Conservation (phyloP, 2,888 invertebrate genomes). For the Lamproptera curius region DNA sequence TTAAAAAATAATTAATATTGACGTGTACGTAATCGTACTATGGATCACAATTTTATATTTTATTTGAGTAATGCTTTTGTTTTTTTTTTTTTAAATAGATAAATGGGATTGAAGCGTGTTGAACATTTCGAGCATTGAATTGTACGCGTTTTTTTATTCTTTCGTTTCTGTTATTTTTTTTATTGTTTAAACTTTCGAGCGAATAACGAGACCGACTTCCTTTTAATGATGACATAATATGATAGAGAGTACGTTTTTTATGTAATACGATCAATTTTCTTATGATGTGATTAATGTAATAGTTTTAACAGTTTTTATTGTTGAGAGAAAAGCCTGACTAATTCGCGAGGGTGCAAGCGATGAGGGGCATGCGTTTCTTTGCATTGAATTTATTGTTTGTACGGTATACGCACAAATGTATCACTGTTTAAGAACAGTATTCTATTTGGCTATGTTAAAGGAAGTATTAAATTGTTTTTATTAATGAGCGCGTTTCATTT, state of each 20-base stretch:
- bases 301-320: constrained; percentile 9
- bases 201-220: constrained; percentile 68
- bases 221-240: no score
- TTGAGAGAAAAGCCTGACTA: constrained; percentile 45
- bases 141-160: no score
- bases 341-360: constrained; percentile 60
- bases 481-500: no score
- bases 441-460: constrained; percentile 42
- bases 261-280: no score
- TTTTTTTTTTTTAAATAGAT: background rate
- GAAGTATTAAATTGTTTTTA: constrained; percentile 69
- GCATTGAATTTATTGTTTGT: constrained; percentile 10
- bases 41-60: no score
- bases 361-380: constrained; percentile 49
- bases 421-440: constrained; percentile 17
- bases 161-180: constrained; percentile 32
- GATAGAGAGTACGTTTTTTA: no score
- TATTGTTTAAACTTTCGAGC: constrained; percentile 44
- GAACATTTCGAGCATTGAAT: constrained; percentile 62
- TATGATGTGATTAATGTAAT: constrained; percentile 14
- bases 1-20: no score
- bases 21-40: no score
- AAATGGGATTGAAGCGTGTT: constrained; percentile 30
- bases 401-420: constrained; percentile 9
- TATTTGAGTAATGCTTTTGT: no score